phyloP scores from a whole-genome alignment of 2,113 vertebrate genomes.

The Tretioscincus oriximinensis region DNA sequence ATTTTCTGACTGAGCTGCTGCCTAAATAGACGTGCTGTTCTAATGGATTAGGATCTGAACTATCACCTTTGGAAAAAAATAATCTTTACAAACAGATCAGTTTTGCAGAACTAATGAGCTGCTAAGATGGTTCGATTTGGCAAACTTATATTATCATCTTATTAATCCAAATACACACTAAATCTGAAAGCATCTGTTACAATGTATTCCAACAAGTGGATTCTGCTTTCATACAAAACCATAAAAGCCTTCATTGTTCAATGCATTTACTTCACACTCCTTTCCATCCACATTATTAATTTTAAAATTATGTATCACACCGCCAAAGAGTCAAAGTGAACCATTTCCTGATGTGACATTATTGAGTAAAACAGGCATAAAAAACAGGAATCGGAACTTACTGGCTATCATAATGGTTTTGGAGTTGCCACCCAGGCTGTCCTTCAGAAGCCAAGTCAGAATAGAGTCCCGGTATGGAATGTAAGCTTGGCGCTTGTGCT shows the following conservation, averaged over 20 bases:
- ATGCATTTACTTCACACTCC: neutral
- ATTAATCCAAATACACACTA: neutral
- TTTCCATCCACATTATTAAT: neutral
- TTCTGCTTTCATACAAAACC: neutral
- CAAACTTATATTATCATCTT: neutral
- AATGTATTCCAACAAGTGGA: no score
- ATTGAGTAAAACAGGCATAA: neutral
- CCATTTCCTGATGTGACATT: neutral
- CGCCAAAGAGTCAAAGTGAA: neutral
- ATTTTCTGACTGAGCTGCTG: no score
- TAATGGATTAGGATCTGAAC: neutral
- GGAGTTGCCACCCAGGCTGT: slow-evolving; percentile 96
- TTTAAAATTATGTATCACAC: neutral
- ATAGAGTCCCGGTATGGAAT: slow-evolving; percentile 96
- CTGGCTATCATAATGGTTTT: slow-evolving; percentile 98
- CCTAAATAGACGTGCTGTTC: no score
- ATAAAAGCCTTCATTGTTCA: neutral
- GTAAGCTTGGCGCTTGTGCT: slow-evolving; percentile 79
- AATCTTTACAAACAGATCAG: neutral
- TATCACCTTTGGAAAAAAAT: neutral
- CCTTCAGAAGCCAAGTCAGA: slow-evolving; percentile 96
- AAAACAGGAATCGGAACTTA: slow-evolving; percentile 64
- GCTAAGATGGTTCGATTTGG: neutral
- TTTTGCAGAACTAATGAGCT: no score
- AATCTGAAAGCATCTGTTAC: no score